phyloP scores from a whole-genome alignment of 2,113 vertebrate species.

The Corythornis vintsioides region DNA sequence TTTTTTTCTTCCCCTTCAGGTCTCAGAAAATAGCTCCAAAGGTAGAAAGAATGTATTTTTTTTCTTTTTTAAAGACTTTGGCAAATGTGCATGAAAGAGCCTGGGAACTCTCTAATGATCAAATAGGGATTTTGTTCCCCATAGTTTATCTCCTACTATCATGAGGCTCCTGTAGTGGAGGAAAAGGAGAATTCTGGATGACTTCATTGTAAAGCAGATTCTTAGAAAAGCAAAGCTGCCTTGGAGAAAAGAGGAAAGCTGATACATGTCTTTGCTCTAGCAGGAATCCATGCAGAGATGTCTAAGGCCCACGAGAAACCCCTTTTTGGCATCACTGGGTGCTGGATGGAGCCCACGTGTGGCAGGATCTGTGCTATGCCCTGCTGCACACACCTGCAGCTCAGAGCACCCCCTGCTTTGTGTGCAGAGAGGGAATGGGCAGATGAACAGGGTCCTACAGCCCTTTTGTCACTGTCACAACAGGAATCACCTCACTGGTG shows the following conservation, averaged over 20 bases:
- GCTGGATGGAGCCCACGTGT: not conserved
- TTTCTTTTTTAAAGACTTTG: not conserved
- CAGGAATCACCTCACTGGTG: not conserved
- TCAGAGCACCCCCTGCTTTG: not conserved
- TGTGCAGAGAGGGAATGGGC: not conserved
- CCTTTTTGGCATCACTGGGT: not conserved
- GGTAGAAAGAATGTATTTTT: not conserved
- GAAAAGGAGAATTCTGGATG: not conserved
- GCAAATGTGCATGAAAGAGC: not conserved
- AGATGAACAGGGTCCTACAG: not conserved
- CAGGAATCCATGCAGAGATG: not conserved
- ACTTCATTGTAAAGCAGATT: not conserved
- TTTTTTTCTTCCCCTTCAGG: not conserved
- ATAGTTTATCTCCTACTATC: not conserved
- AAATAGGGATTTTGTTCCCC: not conserved
- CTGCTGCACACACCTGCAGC: fast-evolving
- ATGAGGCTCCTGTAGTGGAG: not conserved
- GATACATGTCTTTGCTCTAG: not conserved
- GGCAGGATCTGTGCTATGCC: not conserved
- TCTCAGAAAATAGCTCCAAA: not conserved
- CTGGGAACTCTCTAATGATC: not conserved
- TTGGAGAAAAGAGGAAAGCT: not conserved
- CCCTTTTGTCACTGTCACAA: not conserved
- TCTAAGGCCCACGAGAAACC: not conserved
- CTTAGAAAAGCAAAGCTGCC: not conserved